phyloP scores from a whole-genome alignment of 2,113 vertebrate species.

The Syngnathus typhle region DNA sequence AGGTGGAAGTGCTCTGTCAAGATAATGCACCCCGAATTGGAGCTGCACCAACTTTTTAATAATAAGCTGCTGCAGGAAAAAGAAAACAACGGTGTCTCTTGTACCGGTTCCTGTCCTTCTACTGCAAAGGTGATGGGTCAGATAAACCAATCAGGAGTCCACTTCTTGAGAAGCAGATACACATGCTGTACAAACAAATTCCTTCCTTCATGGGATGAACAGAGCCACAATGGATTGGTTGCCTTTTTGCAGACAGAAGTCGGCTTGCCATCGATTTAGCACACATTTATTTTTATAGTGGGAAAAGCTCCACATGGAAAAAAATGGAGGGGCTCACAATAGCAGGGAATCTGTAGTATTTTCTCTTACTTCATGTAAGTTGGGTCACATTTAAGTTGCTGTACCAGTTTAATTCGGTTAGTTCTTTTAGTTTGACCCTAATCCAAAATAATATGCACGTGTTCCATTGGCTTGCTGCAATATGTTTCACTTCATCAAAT shows the following conservation, averaged over 20 bases:
- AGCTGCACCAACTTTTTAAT: conserved; percentile 30
- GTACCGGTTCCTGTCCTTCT: conserved; percentile 36
- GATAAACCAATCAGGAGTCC: conserved; percentile 12
- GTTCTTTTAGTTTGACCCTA: too few relatives aligned
- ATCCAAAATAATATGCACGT: not conserved
- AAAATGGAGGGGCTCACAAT: not conserved
- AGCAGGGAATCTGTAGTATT: not conserved
- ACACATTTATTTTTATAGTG: conserved; percentile 18
- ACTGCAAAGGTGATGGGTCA: conserved; percentile 30
- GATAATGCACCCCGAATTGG: conserved; percentile 47
- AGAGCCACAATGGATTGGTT: not conserved
- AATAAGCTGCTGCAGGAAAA: conserved; percentile 26
- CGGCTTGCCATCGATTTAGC: conserved; percentile 9
- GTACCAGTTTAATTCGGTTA: too few relatives aligned
- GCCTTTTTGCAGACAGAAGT: not conserved
- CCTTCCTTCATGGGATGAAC: conserved; percentile 20
- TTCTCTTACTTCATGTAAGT: too few relatives aligned
- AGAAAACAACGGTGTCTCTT: conserved; percentile 1
- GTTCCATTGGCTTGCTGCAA: not conserved
- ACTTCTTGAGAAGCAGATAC: conserved; percentile 31
- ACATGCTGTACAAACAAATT: conserved; percentile 2
- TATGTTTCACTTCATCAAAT: not conserved
- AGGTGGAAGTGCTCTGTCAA: conserved; percentile 45
- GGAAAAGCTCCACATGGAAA: conserved; percentile 24
- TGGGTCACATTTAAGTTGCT: too few relatives aligned